Conservation (phyloP, 2,113 vertebrate genomes). For the Charadrius vociferus region DNA sequence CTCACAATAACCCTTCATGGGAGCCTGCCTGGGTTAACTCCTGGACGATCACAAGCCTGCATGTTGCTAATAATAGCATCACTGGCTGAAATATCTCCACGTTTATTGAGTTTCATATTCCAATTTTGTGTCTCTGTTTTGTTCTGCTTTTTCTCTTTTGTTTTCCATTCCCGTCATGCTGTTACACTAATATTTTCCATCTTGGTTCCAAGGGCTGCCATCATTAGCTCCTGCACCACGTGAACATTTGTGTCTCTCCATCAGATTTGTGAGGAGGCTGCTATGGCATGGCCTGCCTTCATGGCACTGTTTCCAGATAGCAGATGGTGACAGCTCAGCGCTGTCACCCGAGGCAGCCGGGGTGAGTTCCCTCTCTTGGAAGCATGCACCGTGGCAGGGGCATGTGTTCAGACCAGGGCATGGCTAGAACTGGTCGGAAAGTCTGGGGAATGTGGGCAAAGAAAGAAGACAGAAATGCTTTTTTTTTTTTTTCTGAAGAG, state of each 20-base stretch:
- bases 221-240: constrained; percentile 35
- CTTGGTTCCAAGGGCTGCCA: constrained; percentile 55
- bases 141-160: neutral
- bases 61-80: neutral
- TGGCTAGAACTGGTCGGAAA: neutral
- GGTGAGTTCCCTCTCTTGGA: constrained; percentile 22
- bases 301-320: constrained; percentile 46
- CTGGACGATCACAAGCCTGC: neutral
- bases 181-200: constrained; percentile 67
- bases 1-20: neutral
- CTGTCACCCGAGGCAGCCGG: constrained; percentile 1
- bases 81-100: neutral
- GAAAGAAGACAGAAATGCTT: neutral
- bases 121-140: neutral
- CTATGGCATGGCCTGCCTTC: constrained; percentile 23
- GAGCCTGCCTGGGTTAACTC: neutral
- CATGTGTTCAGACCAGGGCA: neutral
- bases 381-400: neutral
- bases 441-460: neutral
- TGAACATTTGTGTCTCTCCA: constrained; percentile 38
- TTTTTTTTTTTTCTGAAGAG: neutral
- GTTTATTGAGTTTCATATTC: neutral
- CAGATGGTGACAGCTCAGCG: constrained; percentile 35
- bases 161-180: constrained; percentile 40
- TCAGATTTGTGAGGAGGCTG: constrained; percentile 31